Percentiles rank a stretch among this genome's conserved stretches.
Conservation (phyloP, 2,888 invertebrate genomes). For the Acrobasis suavella region DNA sequence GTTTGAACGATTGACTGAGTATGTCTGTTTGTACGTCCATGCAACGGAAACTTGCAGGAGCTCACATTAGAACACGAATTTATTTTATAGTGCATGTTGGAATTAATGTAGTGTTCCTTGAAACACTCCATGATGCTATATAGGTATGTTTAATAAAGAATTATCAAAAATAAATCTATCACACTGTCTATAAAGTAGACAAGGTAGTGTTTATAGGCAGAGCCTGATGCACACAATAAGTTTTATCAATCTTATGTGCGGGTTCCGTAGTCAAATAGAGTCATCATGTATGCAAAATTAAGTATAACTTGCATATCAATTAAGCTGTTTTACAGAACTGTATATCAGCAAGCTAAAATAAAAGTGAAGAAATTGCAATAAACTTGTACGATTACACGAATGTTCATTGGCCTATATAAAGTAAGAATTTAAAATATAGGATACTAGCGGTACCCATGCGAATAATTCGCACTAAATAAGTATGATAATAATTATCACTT, state of each 20-base stretch:
- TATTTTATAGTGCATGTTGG: slow-evolving; percentile 33
- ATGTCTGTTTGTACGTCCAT: neutral
- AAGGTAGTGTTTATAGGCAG: neutral
- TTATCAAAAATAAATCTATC: neutral
- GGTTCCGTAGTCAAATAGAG: neutral
- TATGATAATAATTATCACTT: too few relatives aligned
- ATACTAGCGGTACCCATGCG: too few relatives aligned
- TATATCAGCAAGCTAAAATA: too few relatives aligned
- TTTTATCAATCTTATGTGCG: neutral
- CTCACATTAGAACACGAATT: slow-evolving; percentile 29
- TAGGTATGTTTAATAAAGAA: neutral
- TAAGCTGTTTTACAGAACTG: too few relatives aligned
- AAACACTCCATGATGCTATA: neutral
- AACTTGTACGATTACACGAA: too few relatives aligned
- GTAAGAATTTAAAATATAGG: too few relatives aligned
- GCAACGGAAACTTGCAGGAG: neutral
- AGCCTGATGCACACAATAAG: neutral
- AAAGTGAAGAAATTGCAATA: too few relatives aligned
- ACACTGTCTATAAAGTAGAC: neutral
- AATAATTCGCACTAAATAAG: too few relatives aligned
- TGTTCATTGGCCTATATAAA: too few relatives aligned
- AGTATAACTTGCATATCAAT: too few relatives aligned
- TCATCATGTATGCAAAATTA: too few relatives aligned
- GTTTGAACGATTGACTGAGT: too few relatives aligned
- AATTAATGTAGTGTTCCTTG: slow-evolving; percentile 24